Evolutionary conservation across 2,797 vertebrate species (phyloP), one percentile per base, ranked within the genome.

Genomic region (Sebastes reedi): DNA sequence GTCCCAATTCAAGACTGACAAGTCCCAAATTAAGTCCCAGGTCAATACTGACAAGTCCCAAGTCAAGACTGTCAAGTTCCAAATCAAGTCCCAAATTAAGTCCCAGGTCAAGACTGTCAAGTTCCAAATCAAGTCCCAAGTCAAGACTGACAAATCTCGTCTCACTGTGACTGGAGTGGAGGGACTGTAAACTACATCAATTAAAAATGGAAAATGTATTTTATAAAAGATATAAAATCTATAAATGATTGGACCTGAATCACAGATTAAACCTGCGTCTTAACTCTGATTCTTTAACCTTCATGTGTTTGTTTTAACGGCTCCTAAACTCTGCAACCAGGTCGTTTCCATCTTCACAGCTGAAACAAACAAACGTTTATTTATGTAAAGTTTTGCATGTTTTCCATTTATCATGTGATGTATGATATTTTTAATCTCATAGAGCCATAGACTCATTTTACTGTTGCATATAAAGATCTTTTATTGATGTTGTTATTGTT

Each of bases 331-430:
- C 60, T 59, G 3, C 36, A 25, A 13, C n/a, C 30, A 13, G 18
- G 4, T 13, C 1, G 39, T 29, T 52, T 70, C 3, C 24, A 39
- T 29, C 60, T 59, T 71, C 50, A 59, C 14, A 34, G 8, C 50
- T 20, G 11, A 62, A 22, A 32, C 20, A 56, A 4, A 42, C 4
- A 66, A 18, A 24, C 14, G 62, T 66, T 52, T 68, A 82, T 88
- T 82, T 79, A 80, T 88, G 76, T 76, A 34, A 59, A 73, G 67
- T 80, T 79, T n/a, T 84, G 84, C 87, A 89, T 90, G 86, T 84
- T 75, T 39, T 20, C 52, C 32, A 34, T 75, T 78, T 72, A 69
- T 36, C 18, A n/a, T 2, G 3, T 70, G 25, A 75, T 80, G 30
- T 67, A 68, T 72, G 55, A 1, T 69, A 67, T 70, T 25, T 67